phyloP scores from a whole-genome alignment of 2,888 invertebrate species.

The Ariolimax columbianus region DNA sequence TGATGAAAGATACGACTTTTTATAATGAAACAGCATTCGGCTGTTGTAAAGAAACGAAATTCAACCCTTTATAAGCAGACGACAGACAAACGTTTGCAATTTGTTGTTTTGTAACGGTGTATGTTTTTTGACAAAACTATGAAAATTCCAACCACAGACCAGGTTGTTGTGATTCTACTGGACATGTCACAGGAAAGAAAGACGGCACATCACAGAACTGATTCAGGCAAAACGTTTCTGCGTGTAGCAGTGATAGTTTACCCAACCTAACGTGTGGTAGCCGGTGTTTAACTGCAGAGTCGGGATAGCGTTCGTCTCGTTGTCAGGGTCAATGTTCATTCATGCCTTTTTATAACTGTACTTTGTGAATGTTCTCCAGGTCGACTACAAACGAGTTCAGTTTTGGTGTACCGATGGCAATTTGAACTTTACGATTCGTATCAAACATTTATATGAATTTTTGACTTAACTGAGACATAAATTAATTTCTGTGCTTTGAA shows the following conservation, averaged over 20 bases:
- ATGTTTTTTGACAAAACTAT: too few relatives aligned
- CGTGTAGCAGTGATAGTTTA: background rate
- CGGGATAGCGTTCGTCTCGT: background rate
- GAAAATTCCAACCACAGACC: too few relatives aligned
- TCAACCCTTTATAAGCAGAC: too few relatives aligned
- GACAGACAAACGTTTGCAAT: too few relatives aligned
- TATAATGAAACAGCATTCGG: too few relatives aligned
- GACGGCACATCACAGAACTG: too few relatives aligned
- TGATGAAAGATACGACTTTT: too few relatives aligned
- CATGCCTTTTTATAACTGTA: background rate
- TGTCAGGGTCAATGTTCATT: background rate
- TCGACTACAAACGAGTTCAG: background rate
- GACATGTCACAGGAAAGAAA: too few relatives aligned
- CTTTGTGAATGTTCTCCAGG: background rate
- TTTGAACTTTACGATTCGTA: background rate
- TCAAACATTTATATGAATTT: background rate
- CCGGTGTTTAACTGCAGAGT: background rate
- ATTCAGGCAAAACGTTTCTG: background rate
- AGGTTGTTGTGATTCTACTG: too few relatives aligned
- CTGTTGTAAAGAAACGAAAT: too few relatives aligned
- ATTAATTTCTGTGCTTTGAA: background rate
- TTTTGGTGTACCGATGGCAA: background rate
- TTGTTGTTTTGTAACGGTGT: too few relatives aligned
- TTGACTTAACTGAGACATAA: background rate
- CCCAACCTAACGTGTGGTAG: background rate